These are phyloP conservation scores for Chlorospingus flavigularis DNA, from an alignment of 2,797 vertebrate genomes.

Conservation along the genomic window DNA sequence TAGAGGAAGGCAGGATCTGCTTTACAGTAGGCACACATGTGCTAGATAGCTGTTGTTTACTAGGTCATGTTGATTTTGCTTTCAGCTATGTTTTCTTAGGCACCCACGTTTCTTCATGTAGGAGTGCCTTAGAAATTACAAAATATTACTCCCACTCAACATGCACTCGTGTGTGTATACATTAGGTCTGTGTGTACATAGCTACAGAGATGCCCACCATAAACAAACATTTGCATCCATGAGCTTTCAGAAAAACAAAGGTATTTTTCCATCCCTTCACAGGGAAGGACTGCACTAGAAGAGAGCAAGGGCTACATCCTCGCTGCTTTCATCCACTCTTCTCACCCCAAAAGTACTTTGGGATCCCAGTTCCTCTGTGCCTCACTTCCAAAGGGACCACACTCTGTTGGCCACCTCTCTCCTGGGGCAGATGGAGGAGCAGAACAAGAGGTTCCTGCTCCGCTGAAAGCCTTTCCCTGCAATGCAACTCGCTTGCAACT, in stretches of 20 bases:
- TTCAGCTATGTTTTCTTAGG: slow-evolving; percentile 57
- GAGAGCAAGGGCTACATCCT: background rate
- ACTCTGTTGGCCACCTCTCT: background rate
- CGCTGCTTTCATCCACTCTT: background rate
- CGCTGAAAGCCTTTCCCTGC: background rate
- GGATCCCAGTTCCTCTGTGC: fast-evolving
- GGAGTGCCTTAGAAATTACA: slow-evolving; percentile 51
- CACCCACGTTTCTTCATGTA: slow-evolving; percentile 45
- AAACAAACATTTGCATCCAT: slow-evolving; percentile 34
- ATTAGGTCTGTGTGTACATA: slow-evolving; percentile 22
- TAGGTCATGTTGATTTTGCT: slow-evolving; percentile 54
- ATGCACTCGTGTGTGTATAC: slow-evolving; percentile 21
- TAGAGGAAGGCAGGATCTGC: background rate
- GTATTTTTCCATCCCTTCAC: background rate
- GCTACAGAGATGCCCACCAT: slow-evolving; percentile 38
- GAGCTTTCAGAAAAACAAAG: slow-evolving; percentile 22
- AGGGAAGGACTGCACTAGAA: background rate
- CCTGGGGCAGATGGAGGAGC: background rate
- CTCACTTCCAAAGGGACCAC: background rate
- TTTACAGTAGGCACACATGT: slow-evolving; percentile 41
- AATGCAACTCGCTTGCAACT: background rate
- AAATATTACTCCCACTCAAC: slow-evolving; percentile 59
- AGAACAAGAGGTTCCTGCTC: background rate
- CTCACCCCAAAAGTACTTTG: background rate
- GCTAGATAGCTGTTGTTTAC: slow-evolving; percentile 57